Percentiles rank a stretch among this genome's conserved stretches.
Evolutionary conservation across 2,888 invertebrate genomes (phyloP).

Genomic region (Baccha elongata): DNA sequence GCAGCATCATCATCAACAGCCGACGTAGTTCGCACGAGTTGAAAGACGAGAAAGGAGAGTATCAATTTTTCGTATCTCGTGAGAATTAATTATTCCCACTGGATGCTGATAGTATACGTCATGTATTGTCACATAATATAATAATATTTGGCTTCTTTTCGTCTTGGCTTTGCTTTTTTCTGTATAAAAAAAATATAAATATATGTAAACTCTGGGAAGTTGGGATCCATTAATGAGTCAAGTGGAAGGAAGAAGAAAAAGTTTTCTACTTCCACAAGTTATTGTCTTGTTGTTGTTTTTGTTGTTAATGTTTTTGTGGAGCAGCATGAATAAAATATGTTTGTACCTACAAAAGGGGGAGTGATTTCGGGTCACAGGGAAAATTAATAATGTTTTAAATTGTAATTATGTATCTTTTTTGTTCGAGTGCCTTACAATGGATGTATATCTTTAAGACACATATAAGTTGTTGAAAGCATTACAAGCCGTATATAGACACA

Average conservation of each 20-base stretch:
- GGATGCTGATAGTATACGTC: slow-evolving; percentile 49
- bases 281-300: slow-evolving; percentile 10
- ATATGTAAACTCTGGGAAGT: slow-evolving; percentile 2
- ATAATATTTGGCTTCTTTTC: slow-evolving; percentile 48
- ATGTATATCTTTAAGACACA: neutral
- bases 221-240: slow-evolving; percentile 49
- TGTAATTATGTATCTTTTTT: slow-evolving; percentile 34
- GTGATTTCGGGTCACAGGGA: slow-evolving; percentile 32
- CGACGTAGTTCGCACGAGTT: slow-evolving; percentile 53
- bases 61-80: slow-evolving; percentile 68
- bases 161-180: slow-evolving; percentile 28
- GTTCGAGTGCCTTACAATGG: neutral
- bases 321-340: slow-evolving; percentile 17
- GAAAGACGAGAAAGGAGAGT: slow-evolving; percentile 8
- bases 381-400: slow-evolving; percentile 40
- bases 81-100: slow-evolving; percentile 72
- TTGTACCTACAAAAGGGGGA: slow-evolving; percentile 2
- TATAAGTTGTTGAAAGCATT: slow-evolving; percentile 25
- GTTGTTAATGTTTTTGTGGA: slow-evolving; percentile 5
- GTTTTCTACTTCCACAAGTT: slow-evolving; percentile 16
- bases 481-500: slow-evolving; percentile 10
- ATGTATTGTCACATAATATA: slow-evolving; percentile 33
- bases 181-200: neutral
- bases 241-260: slow-evolving; percentile 40
- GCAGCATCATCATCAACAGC: slow-evolving; percentile 3